A percentile compares a stretch with the other conserved stretches of the same genome.
Conservation (phyloP, 1,140 invertebrate genomes). For the Cotesia glomerata region DNA sequence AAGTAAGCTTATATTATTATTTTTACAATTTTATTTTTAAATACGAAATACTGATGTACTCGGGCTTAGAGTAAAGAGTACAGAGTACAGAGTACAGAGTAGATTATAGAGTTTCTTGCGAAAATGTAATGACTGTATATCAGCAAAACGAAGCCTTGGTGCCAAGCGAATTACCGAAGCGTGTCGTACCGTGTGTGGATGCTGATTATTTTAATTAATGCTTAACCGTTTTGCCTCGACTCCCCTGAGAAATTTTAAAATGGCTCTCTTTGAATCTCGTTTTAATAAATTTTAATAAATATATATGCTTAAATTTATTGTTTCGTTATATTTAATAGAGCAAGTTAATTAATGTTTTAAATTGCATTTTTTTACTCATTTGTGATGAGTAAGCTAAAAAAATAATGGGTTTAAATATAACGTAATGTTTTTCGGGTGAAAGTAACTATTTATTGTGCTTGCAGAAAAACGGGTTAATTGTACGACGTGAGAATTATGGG, state of each 20-base stretch:
- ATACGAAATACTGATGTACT: background rate
- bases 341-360: background rate
- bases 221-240: slow-evolving; percentile 43
- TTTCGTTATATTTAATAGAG: background rate
- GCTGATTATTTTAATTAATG: slow-evolving; percentile 57
- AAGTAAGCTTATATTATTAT: background rate
- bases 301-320: background rate
- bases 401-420: too few relatives aligned
- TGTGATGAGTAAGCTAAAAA: too few relatives aligned
- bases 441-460: too few relatives aligned
- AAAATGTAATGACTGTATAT: slow-evolving; percentile 28
- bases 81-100: background rate
- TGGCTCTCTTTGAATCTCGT: slow-evolving; percentile 24
- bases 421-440: too few relatives aligned
- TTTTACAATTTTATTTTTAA: background rate
- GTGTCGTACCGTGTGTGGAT: slow-evolving; percentile 40
- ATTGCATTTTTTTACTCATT: too few relatives aligned
- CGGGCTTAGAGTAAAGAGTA: too few relatives aligned
- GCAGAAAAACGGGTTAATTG: background rate
- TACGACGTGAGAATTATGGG: too few relatives aligned
- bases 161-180: slow-evolving; percentile 53
- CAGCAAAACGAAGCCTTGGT: slow-evolving; percentile 33
- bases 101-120: background rate
- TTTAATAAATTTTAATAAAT: background rate
- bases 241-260: slow-evolving; percentile 45